phyloP scores from a whole-genome alignment of 2,113 vertebrate species.

The Gulo gulo region DNA sequence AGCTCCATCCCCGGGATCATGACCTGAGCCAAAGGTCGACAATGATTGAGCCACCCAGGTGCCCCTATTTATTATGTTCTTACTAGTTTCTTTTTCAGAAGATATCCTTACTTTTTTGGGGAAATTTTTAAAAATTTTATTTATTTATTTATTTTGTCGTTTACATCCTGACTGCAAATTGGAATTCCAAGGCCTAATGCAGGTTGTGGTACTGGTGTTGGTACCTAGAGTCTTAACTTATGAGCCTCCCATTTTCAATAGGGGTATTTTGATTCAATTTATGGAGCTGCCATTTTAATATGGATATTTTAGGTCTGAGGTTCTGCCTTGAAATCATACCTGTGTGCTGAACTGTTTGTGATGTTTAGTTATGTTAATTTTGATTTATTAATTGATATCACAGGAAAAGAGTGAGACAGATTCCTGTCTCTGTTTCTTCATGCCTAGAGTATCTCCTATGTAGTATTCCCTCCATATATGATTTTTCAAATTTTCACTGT shows the following conservation, averaged over 20 bases:
- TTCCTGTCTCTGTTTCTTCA: background rate
- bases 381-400: background rate
- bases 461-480: background rate
- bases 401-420: background rate
- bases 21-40: too few relatives aligned
- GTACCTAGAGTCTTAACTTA: background rate
- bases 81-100: background rate
- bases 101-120: background rate
- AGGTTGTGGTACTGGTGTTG: background rate
- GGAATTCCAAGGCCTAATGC: background rate
- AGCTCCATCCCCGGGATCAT: too few relatives aligned
- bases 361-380: background rate
- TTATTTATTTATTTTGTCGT: background rate
- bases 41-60: too few relatives aligned
- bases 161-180: background rate
- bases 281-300: background rate
- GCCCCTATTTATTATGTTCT: background rate
- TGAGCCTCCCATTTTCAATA: background rate
- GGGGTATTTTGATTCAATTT: slow-evolving; percentile 31
- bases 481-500: background rate
- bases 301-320: slow-evolving; percentile 36
- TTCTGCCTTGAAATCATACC: slow-evolving; percentile 16
- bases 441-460: background rate
- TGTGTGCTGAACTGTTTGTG: background rate
- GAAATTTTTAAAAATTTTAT: background rate